These are phyloP conservation scores for Hemibagrus wyckioides DNA, from an alignment of 2,113 vertebrate genomes.

Conservation along the genomic window DNA sequence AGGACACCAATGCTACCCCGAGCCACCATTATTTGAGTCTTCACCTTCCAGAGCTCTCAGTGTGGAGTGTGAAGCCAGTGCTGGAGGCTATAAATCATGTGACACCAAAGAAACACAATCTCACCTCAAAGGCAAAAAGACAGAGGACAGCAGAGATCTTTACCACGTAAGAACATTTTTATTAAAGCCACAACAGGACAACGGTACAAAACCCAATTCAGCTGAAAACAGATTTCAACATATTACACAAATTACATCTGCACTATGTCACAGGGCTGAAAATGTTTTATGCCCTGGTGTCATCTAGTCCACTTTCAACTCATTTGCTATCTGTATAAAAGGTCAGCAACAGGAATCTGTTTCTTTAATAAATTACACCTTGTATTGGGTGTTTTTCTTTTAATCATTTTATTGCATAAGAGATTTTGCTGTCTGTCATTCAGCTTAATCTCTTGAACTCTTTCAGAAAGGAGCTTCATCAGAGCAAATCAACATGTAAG, in stretches of 20 bases:
- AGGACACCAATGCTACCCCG: neutral
- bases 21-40: neutral
- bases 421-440: neutral
- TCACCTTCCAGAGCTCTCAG: neutral
- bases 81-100: neutral
- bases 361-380: neutral
- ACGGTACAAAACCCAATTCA: neutral
- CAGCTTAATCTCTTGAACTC: neutral
- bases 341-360: neutral
- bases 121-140: neutral
- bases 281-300: neutral
- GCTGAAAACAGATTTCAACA: neutral
- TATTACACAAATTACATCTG: neutral
- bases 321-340: neutral
- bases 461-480: neutral
- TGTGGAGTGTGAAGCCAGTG: neutral
- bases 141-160: neutral
- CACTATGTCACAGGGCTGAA: neutral
- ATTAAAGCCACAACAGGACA: neutral
- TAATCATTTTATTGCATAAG: neutral
- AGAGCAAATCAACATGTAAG: neutral
- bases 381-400: neutral
- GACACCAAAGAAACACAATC: neutral
- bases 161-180: neutral
- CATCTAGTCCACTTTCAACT: neutral